Evolutionary conservation across 2,113 vertebrate species (phyloP), one percentile per base, ranked within the genome.

Genomic region (Coregonus clupeaformis): DNA sequence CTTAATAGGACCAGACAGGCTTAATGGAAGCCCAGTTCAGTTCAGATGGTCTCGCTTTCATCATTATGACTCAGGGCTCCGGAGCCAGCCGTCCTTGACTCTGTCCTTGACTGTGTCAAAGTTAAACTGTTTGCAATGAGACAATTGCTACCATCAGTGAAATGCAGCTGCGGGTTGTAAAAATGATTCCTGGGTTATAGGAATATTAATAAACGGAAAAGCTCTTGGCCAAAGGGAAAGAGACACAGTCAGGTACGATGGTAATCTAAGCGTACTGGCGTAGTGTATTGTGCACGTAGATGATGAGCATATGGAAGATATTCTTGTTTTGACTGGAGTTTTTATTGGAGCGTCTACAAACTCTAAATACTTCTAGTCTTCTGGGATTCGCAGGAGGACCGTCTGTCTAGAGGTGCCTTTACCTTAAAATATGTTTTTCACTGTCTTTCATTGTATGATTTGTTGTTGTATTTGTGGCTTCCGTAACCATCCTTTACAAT

Each of bases 101-200:
- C 82, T 55, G 80, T 68, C 87, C 86, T 90, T 86, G 88, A 87
- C 87, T 88, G 86, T 36, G 80, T 90, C 84, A 82, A 65, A 83
- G 83, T 75, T 68, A 82, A 89, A 83, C 77, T 71, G 71, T 86
- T 85, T 85, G 77, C 78, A 81, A 84, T 75, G 76, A 81, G 71
- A 68, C 75, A 70, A 78, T 88, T 82, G 80, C 82, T 91, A 75
- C 78, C 85, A 82, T 84, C 79, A 60, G 79, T 59, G 55, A 72
- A 80, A 75, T 75, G 52, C 83, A 84, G 79, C 84, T 84, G 82
- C 25, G 24, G 74, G 49, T 71, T 71, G 20, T 81, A 77, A 85
- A 18, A 83, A 72, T 84, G 72, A 69, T 80, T 80, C 85, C 25
- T 77, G 49, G 60, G 77, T 79, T 76, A 71, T 14, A 20, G 45